phyloP scores from a whole-genome alignment of 2,113 vertebrate species.

The Onychorhynchus coronatus region DNA sequence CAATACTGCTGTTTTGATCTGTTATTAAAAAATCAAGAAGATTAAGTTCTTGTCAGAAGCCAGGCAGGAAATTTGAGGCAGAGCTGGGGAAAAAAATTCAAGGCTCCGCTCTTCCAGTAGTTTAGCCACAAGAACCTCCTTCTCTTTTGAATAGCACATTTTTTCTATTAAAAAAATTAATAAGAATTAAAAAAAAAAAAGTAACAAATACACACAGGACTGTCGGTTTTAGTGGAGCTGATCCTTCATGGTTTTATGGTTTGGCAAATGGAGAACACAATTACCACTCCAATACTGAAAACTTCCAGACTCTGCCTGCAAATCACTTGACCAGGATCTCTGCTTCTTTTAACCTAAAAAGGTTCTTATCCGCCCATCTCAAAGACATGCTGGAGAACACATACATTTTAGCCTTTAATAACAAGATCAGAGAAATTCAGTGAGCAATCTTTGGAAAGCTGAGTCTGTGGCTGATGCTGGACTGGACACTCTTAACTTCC shows the following conservation, averaged over 20 bases:
- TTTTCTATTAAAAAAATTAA: background rate
- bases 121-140: conserved; percentile 21
- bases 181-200: background rate
- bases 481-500: background rate
- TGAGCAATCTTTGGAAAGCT: background rate
- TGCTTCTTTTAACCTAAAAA: background rate
- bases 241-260: background rate
- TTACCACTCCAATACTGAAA: background rate
- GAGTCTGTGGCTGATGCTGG: background rate
- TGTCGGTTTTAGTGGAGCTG: background rate
- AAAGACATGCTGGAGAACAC: background rate
- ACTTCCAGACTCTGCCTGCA: background rate
- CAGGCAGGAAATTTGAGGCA: background rate
- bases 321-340: background rate
- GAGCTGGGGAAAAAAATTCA: background rate
- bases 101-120: background rate
- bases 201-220: background rate
- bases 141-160: conserved; percentile 1
- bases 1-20: background rate
- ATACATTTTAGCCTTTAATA: background rate
- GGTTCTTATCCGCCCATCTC: background rate
- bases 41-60: background rate
- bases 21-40: background rate
- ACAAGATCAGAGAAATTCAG: background rate
- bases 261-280: conserved; percentile 22